Evolutionary conservation across 1,140 invertebrate genomes (phyloP).

Genomic region (Magallana ariakensis): DNA sequence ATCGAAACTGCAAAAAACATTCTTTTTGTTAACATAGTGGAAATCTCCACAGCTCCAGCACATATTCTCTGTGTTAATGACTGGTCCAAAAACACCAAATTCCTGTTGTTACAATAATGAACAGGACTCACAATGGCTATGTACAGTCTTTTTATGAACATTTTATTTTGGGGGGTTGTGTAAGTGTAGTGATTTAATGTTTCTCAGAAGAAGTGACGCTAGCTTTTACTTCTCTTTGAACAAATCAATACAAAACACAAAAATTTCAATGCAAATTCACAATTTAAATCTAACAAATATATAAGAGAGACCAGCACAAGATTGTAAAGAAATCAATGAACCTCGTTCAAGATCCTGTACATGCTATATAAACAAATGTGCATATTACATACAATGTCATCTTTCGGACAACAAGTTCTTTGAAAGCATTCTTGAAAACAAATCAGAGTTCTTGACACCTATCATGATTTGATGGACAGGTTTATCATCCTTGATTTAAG

Average conservation of each 20-base stretch:
- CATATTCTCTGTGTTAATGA: neutral
- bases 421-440: too few relatives aligned
- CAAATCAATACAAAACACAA: neutral
- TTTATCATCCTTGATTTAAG: too few relatives aligned
- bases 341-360: neutral
- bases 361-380: neutral
- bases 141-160: neutral
- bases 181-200: neutral
- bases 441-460: too few relatives aligned
- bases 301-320: neutral
- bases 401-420: too few relatives aligned
- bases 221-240: neutral
- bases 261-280: neutral
- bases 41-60: slow-evolving; percentile 4
- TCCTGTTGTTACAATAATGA: neutral
- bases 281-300: slow-evolving; percentile 15
- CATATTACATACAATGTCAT: too few relatives aligned
- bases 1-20: neutral
- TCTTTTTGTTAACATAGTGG: neutral
- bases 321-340: neutral
- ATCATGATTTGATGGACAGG: too few relatives aligned
- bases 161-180: neutral
- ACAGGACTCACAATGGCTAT: neutral
- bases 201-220: neutral
- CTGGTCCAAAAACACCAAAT: slow-evolving; percentile 19